A percentile compares a stretch with the other conserved stretches of the same genome.
These are phyloP conservation scores for Pomacea maculata DNA, from an alignment of 1,140 invertebrate species.

Conservation along the genomic window DNA sequence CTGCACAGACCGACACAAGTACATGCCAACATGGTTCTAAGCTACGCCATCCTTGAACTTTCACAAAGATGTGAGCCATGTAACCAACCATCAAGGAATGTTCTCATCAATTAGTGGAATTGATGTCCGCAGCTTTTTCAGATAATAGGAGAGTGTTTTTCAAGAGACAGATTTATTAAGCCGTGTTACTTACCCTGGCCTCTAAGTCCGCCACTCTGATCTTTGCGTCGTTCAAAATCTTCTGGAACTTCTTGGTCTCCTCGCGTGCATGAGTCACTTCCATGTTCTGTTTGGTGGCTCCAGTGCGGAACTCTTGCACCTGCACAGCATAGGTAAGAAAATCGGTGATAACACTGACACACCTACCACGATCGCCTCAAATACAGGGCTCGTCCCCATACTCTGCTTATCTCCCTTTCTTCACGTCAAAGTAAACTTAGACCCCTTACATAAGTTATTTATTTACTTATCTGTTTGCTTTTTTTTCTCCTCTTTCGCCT, in stretches of 20 bases:
- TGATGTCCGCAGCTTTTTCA: too few species aligned
- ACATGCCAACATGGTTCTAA: too few species aligned
- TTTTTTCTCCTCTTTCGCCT: background rate
- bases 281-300: slow-evolving; percentile 68
- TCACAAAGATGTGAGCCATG: too few species aligned
- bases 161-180: background rate
- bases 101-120: too few species aligned
- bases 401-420: too few species aligned
- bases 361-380: background rate
- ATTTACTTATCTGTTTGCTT: too few species aligned
- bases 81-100: too few species aligned
- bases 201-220: slow-evolving; percentile 67
- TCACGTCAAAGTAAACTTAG: too few species aligned
- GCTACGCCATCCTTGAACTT: too few species aligned
- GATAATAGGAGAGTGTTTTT: too few species aligned
- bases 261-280: slow-evolving; percentile 67
- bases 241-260: slow-evolving; percentile 66
- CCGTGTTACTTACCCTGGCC: slow-evolving; percentile 62
- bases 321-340: slow-evolving; percentile 24
- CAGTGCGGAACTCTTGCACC: slow-evolving; percentile 69
- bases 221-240: slow-evolving; percentile 64
- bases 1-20: slow-evolving; percentile 39
- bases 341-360: background rate
- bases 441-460: too few species aligned
- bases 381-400: background rate